These are phyloP conservation scores for Lepus townsendii DNA, from an alignment of 2,797 vertebrate genomes.

Conservation along the genomic window DNA sequence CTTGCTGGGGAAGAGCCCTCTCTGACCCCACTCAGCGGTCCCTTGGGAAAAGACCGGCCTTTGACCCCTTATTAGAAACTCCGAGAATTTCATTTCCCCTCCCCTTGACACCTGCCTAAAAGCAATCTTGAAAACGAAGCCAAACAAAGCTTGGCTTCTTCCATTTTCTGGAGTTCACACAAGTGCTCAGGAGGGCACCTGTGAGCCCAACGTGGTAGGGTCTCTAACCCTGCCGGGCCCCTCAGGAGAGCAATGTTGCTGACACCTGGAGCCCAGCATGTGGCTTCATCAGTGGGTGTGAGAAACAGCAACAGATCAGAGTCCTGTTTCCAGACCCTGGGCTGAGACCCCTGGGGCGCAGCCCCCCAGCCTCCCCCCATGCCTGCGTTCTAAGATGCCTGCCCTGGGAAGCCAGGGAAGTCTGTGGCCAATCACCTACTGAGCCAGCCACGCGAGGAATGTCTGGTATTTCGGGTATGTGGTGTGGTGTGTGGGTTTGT, in stretches of 20 bases:
- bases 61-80: neutral
- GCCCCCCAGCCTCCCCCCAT: neutral
- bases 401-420: neutral
- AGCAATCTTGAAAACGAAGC: constrained; percentile 7
- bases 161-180: neutral
- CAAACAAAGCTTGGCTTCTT: neutral
- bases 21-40: neutral
- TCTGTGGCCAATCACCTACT: constrained; percentile 64
- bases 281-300: neutral
- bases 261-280: neutral
- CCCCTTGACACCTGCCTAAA: neutral
- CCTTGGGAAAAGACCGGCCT: neutral
- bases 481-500: constrained; percentile 4
- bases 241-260: neutral
- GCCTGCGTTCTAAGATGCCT: neutral
- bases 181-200: neutral
- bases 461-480: constrained; percentile 74
- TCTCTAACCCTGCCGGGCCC: neutral
- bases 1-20: neutral
- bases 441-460: constrained; percentile 64
- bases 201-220: neutral
- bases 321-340: neutral
- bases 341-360: neutral
- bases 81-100: neutral
- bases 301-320: neutral